Evolutionary conservation across 1,140 invertebrate genomes (phyloP), one percentile per base, ranked within the genome.

Genomic region (Pteromalus puparum): DNA sequence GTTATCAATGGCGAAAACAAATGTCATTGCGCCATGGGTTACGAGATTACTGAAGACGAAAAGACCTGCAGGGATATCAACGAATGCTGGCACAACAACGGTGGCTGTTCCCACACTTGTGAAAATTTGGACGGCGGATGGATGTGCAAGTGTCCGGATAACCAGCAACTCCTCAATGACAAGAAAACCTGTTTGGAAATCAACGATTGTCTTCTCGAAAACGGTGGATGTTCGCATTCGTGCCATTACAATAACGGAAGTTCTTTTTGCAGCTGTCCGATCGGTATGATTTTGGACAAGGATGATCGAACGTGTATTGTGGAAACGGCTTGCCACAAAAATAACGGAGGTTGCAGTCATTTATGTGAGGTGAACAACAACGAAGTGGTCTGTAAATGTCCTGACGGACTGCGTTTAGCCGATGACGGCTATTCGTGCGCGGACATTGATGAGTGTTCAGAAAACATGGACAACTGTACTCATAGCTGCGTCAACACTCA

Each of bases 401-500:
- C 93, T 0, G 38, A 28, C 0, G 92, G 92, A 7, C 90, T 88
- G 53, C 90, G 86, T 87, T 88, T 92, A 65, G 38, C 24, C 1
- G 9, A 70, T 0, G 82, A 88, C 18, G 89, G 90, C 24, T 28
- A 82, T 0, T 89, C 89, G 0, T 92, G 92, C 26, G 87, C 92
- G 78, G 93, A 96, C 87, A 89, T 95, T 18, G 93, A 96, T 88
- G 95, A 96, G 83, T 96, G 95, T 85, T 67, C 87, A 18, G 87
- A 89, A 34, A 87, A 92, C 48, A 88, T 88, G 6, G 90, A 92
- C 53, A 91, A 92, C 38, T 94, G 94, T 82, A 90, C 90, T 3
- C 94, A 95, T 76, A 93, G 94, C 1, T 97, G 97, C 88, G 94
- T 95, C 12, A 97, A 97, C 86, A 95, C 95, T 89, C 94, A 95